Percentiles rank a stretch among this genome's conserved stretches.
phyloP scores from a whole-genome alignment of 1,140 invertebrate genomes.

The Monochamus saltuarius region DNA sequence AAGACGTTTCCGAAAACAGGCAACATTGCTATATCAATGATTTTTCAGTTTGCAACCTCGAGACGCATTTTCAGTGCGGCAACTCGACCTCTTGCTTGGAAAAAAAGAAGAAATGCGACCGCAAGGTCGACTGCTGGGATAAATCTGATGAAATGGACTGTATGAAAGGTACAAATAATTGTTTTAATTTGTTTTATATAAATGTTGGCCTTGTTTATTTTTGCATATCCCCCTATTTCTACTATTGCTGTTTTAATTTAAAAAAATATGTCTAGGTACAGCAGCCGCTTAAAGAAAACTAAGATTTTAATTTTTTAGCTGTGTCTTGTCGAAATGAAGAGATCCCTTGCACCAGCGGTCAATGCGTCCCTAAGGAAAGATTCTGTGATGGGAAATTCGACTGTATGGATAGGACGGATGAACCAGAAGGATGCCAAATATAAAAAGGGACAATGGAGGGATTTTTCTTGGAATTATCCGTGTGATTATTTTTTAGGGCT shows the following conservation, averaged over 20 bases:
- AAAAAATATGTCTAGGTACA: too few species aligned
- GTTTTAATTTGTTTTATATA: neutral
- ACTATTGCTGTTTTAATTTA: too few species aligned
- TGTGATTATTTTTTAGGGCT: too few species aligned
- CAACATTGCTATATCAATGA: constrained; percentile 24
- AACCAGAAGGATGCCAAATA: constrained; percentile 61
- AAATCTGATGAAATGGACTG: constrained; percentile 78
- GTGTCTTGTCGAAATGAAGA: constrained; percentile 47
- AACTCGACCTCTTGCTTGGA: constrained; percentile 74
- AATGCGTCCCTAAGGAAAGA: constrained; percentile 60
- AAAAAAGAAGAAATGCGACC: constrained; percentile 68
- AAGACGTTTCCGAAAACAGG: neutral
- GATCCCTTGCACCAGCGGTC: constrained; percentile 62
- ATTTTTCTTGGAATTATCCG: too few species aligned
- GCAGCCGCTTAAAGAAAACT: too few species aligned
- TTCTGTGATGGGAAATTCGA: constrained; percentile 67
- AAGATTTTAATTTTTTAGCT: too few species aligned
- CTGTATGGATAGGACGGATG: constrained; percentile 66
- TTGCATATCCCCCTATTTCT: too few species aligned
- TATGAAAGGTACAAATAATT: neutral
- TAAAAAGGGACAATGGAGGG: constrained; percentile 4
- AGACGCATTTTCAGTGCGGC: constrained; percentile 74
- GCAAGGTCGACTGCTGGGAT: constrained; percentile 78
- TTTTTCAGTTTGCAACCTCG: constrained; percentile 66
- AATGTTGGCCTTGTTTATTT: too few species aligned